Evolutionary conservation across 2,888 invertebrate genomes (phyloP).

Genomic region (Thereva nobilitata): DNA sequence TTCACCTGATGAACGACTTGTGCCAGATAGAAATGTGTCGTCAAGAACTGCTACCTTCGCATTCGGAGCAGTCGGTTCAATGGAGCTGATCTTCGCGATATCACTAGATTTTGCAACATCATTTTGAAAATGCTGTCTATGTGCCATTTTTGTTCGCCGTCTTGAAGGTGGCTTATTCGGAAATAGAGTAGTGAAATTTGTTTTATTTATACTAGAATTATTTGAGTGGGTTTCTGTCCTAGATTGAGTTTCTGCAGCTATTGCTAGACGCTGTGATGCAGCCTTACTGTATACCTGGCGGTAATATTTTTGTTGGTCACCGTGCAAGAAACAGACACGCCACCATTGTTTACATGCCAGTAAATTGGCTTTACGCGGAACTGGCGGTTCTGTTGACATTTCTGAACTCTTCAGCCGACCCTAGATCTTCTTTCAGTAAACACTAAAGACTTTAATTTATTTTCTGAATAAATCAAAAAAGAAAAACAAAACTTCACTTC

Average conservation of each 20-base stretch:
- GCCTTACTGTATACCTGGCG: slow-evolving; percentile 68
- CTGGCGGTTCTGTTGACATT: slow-evolving; percentile 34
- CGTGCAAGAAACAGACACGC: slow-evolving; percentile 83
- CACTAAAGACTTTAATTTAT: too few relatives aligned
- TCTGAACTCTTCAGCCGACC: neutral
- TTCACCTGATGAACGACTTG: slow-evolving; percentile 46
- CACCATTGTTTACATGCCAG: slow-evolving; percentile 78
- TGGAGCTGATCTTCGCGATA: slow-evolving; percentile 1
- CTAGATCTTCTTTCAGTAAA: slow-evolving; percentile 8
- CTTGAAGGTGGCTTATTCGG: neutral
- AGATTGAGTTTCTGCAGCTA: slow-evolving; percentile 45
- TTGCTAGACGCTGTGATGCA: slow-evolving; percentile 55
- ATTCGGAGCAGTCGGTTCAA: slow-evolving; percentile 40
- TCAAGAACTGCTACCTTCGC: slow-evolving; percentile 47
- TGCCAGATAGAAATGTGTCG: slow-evolving; percentile 50
- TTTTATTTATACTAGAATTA: neutral
- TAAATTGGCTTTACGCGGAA: slow-evolving; percentile 30
- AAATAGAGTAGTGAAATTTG: neutral
- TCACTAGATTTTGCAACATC: neutral
- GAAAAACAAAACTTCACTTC: too few relatives aligned
- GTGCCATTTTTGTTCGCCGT: neutral
- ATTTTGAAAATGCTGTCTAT: neutral
- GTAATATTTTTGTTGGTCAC: slow-evolving; percentile 78
- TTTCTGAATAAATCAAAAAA: too few relatives aligned
- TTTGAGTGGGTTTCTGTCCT: neutral